Base-by-base conservation (phyloP, 92 coral and sea anemone genomes). In the Virgularia gustaviana region DNA sequence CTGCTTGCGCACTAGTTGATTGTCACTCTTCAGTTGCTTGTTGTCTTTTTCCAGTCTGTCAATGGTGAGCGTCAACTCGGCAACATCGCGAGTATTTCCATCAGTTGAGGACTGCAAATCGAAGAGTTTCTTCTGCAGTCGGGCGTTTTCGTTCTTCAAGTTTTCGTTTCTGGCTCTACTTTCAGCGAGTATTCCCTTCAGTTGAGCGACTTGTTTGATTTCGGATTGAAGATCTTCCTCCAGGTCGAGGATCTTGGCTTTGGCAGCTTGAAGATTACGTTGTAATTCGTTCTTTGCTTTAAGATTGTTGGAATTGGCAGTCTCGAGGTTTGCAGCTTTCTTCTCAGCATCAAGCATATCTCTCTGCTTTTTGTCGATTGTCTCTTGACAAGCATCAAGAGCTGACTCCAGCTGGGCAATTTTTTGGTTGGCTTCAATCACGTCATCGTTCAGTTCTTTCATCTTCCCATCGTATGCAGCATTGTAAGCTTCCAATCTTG, bases 381-480 rank as follows among this genome's bases (percentile, higher is more conserved):
- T 77, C 19, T 87, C 91, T 30, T 89, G 90, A n/a, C 86, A 51
- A 41, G 88, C 88, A 24, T 77, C 81, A 36, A 92, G 65, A 37
- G 76, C 81, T 27, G 84, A 73, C 53, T 84, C 86, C 22, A 84
- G 63, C 32, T 87, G 83, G 6, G 90, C 76, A 22, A 85, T 59
- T 47, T 78, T 83, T 63, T 87, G 79, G 38, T 92, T 91, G 9
- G 85, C 86, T 53, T 83, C 87, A 36, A 85, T 76, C 39, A 79
- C 78, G 3, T 92, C 98, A 39, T 80, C 86, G 62, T 83, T 92
- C 57, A 92, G 67, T 54, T 83, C 79, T 16, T 83, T 88, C 18
- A 87, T 79, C 78, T 92, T 92, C 49, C 90, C 96, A 38, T 87
- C 90, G 47, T 87, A 87, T 11, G 96, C 96, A 41, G 87, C 80